These are phyloP conservation scores for Embiotoca jacksoni DNA, from an alignment of 2,113 vertebrate genomes.

Conservation along the genomic window DNA sequence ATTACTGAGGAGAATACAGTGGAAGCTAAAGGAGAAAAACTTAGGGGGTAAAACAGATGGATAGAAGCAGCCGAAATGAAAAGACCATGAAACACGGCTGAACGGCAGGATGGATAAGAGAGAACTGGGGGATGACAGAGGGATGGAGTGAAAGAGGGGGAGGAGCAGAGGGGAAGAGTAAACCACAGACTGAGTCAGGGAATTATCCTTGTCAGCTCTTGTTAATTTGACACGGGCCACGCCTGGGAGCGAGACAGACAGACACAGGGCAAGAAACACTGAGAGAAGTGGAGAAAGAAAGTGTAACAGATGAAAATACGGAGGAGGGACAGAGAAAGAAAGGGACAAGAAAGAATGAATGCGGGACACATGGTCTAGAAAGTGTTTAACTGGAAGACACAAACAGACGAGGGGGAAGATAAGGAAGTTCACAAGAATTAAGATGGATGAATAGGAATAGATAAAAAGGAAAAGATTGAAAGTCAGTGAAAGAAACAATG, in stretches of 20 bases:
- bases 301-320: slow-evolving; percentile 14
- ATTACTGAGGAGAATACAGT: slow-evolving; percentile 46
- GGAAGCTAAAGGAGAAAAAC: slow-evolving; percentile 37
- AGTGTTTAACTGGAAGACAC: background rate
- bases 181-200: slow-evolving; percentile 77
- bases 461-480: background rate
- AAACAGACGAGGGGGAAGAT: background rate
- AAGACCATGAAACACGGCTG: slow-evolving; percentile 52
- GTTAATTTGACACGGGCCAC: slow-evolving; percentile 74
- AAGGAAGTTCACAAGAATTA: background rate
- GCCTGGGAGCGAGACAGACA: slow-evolving; percentile 49
- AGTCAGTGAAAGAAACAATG: slow-evolving; percentile 12
- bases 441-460: no score
- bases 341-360: background rate
- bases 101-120: slow-evolving; percentile 56
- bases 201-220: slow-evolving; percentile 76
- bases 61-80: slow-evolving; percentile 47
- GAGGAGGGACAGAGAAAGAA: background rate
- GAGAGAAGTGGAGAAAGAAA: slow-evolving; percentile 23
- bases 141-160: slow-evolving; percentile 45
- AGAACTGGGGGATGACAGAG: slow-evolving; percentile 59
- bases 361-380: background rate
- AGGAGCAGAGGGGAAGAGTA: slow-evolving; percentile 59
- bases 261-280: slow-evolving; percentile 19
- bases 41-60: slow-evolving; percentile 51